A percentile compares a stretch with the other conserved stretches of the same genome.
These are phyloP conservation scores for Chamaetylas fuelleborni DNA, from an alignment of 2,113 vertebrate species.

Conservation along the genomic window DNA sequence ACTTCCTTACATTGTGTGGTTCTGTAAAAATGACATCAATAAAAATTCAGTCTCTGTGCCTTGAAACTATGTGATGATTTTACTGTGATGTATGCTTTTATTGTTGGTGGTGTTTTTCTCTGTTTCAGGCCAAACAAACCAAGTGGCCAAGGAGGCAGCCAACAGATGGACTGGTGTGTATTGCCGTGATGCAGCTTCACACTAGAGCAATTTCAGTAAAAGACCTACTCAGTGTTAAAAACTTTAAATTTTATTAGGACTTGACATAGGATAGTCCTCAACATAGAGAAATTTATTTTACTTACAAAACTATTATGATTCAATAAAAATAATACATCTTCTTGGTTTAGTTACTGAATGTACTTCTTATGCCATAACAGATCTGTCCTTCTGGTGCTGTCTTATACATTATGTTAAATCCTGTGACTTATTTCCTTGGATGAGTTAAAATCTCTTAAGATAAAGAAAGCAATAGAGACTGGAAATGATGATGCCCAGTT, in stretches of 20 bases:
- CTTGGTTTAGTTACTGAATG: not conserved
- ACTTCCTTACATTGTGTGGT: not conserved
- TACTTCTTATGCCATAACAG: not conserved
- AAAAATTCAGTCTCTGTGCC: not conserved
- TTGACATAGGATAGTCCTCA: not conserved
- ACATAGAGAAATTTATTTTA: not conserved
- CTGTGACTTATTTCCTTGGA: not conserved
- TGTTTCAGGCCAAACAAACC: slow-evolving; percentile 85
- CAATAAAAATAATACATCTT: not conserved
- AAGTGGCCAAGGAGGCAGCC: slow-evolving; percentile 89
- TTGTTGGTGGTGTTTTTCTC: not conserved
- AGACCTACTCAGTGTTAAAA: not conserved
- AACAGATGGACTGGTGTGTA: slow-evolving; percentile 93
- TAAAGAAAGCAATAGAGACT: not conserved
- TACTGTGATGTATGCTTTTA: not conserved
- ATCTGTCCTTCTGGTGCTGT: not conserved
- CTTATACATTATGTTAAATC: not conserved
- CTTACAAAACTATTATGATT: not conserved
- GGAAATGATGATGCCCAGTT: not conserved
- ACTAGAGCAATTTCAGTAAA: not conserved
- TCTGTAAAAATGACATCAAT: not conserved
- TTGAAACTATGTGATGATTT: not conserved
- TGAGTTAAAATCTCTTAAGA: not conserved
- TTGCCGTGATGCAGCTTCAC: not conserved
- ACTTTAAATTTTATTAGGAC: not conserved